Base-by-base conservation (phyloP, 2,113 vertebrate genomes). In the Tursiops truncatus region DNA sequence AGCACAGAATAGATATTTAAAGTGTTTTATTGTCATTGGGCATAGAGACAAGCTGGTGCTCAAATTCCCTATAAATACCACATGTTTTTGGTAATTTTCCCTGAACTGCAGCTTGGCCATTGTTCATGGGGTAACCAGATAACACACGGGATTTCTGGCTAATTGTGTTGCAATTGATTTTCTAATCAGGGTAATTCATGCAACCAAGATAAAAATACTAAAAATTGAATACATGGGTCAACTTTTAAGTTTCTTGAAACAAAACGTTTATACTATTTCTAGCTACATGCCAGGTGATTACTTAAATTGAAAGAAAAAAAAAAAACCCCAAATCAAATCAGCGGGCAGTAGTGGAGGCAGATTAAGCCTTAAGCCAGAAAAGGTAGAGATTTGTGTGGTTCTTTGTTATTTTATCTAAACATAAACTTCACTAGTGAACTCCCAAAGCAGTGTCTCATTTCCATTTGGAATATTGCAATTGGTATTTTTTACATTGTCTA, bases 401-500 rank as follows among this genome's bases (percentile, higher is more conserved):
- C 60, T 80, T 58, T 71, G 41, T 83, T 96, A 89, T 83, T 93
- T 92, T 50, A 96, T 77, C 33, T 65, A 90, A 97, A 97, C 77
- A 68, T 47, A 89, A 95, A 81, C 50, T 90, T 92, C 17, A 62
- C 77, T 65, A 41, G 67, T 93, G 65, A 96, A 85, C 38, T 63
- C 71, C 58, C 60, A 76, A 93, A 95, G 50, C 50, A 71, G 5
- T 71, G 77, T 96, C 71, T 93, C 33, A 15, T 96, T 97, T 89
- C 65, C 86, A 94, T 28, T 86, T 79, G 88, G 89, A 97, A 93
- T 95, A 93, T n/a, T 83, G 63, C n/a, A 95, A 53, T 33, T 91
- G 56, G 70, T 53, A 58, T 93, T 96, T 97, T 97, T 96, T 89
- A 91, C 97, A 95, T 97, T 98, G 93, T 98, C 96, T 96, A 90